These are phyloP conservation scores for Orthonyx spaldingii DNA, from an alignment of 2,113 vertebrate genomes.

Conservation along the genomic window DNA sequence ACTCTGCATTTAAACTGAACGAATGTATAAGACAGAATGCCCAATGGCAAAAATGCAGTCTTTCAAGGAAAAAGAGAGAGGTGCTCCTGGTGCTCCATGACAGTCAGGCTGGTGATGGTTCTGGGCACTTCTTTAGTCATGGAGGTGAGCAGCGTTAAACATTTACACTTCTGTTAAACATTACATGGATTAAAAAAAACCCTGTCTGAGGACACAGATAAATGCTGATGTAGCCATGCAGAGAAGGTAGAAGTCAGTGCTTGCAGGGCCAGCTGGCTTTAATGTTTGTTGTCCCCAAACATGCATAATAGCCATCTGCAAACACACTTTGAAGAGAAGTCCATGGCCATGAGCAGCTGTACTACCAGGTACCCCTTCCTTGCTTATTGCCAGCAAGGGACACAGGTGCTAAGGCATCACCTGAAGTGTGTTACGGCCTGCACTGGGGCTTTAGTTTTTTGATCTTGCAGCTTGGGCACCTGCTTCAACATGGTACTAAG, in stretches of 20 bases:
- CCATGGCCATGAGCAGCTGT: neutral
- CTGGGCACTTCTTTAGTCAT: neutral
- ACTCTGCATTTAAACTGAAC: neutral
- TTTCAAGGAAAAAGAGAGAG: neutral
- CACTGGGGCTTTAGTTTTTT: neutral
- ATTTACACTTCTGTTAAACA: neutral
- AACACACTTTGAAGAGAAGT: neutral
- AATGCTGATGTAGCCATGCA: neutral
- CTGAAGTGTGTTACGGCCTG: neutral
- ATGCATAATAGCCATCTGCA: neutral
- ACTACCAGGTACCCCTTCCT: neutral
- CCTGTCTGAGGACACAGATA: neutral
- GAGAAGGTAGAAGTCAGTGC: neutral
- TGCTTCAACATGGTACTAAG: neutral
- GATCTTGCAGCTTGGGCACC: neutral
- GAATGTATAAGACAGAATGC: neutral
- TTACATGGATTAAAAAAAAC: neutral
- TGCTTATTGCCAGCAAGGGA: neutral
- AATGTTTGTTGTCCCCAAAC: neutral
- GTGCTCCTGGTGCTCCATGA: neutral
- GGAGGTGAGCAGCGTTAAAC: neutral
- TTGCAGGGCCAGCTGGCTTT: neutral
- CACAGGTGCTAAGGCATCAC: neutral
- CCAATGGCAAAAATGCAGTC: neutral
- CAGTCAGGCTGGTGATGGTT: neutral